Evolutionary conservation across 2,888 invertebrate genomes (phyloP).

Genomic region (Tridacna crocea): DNA sequence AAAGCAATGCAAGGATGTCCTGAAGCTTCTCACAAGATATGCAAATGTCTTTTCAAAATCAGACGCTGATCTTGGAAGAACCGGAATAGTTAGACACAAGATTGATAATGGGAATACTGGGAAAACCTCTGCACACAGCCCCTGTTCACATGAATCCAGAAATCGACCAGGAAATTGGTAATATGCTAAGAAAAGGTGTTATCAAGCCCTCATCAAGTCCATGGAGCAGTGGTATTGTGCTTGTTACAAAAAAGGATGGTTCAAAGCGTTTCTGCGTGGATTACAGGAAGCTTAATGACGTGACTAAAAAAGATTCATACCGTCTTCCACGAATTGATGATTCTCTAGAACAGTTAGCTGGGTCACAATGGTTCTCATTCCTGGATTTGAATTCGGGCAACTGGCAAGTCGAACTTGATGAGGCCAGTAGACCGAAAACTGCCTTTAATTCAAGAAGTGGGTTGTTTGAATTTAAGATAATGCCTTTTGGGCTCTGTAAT

Average conservation of each 20-base stretch:
- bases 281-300: too few relatives aligned
- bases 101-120: conserved; percentile 24
- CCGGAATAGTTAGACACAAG: background rate
- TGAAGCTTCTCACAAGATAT: conserved; percentile 15
- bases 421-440: too few relatives aligned
- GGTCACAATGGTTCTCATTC: conserved; percentile 31
- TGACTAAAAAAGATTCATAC: too few relatives aligned
- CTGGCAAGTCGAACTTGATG: too few relatives aligned
- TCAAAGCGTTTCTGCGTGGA: too few relatives aligned
- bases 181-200: too few relatives aligned
- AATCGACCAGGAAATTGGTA: too few relatives aligned
- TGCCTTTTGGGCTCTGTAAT: background rate
- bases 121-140: conserved; percentile 31
- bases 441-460: conserved; percentile 39
- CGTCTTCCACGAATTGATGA: too few relatives aligned
- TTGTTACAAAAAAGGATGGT: too few relatives aligned
- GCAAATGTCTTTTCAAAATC: conserved; percentile 3
- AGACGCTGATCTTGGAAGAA: too few relatives aligned
- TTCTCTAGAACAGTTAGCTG: too few relatives aligned
- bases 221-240: conserved; percentile 39
- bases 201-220: conserved; percentile 39
- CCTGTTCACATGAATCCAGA: conserved; percentile 32
- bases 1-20: background rate
- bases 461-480: background rate
- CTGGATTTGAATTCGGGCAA: conserved; percentile 44